phyloP scores from a whole-genome alignment of 2,888 invertebrate species.

The Cephus spinipes region DNA sequence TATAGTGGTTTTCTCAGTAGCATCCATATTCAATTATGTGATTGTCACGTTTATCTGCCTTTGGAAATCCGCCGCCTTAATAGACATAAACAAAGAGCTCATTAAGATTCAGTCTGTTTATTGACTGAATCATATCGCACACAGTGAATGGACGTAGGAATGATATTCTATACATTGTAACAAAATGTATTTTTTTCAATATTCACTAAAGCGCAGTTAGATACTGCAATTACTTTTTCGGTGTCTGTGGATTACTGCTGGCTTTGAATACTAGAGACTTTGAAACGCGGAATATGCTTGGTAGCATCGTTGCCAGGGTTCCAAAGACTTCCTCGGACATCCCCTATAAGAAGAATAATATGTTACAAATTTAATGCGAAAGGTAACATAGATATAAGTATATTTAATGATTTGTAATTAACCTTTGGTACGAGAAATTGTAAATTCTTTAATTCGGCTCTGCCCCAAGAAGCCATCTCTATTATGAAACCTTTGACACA shows the following conservation, averaged over 20 bases:
- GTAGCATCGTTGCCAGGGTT: slow-evolving; percentile 87
- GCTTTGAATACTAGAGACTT: slow-evolving; percentile 87
- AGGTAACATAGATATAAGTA: slow-evolving; percentile 15
- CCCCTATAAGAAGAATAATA: slow-evolving; percentile 67
- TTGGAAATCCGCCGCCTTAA: slow-evolving; percentile 28
- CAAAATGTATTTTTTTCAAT: slow-evolving; percentile 29
- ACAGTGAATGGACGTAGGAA: slow-evolving; percentile 21
- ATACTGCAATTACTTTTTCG: slow-evolving; percentile 55
- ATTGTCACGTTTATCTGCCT: not conserved
- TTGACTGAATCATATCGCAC: slow-evolving; percentile 29
- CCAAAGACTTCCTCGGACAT: slow-evolving; percentile 87
- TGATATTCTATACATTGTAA: slow-evolving; percentile 29
- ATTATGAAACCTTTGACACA: slow-evolving; percentile 99
- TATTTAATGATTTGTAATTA: slow-evolving; percentile 32
- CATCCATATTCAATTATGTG: not conserved
- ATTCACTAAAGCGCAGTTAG: not conserved
- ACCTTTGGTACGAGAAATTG: slow-evolving; percentile 87
- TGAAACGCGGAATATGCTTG: slow-evolving; percentile 93
- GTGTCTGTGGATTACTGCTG: slow-evolving; percentile 64
- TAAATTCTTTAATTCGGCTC: slow-evolving; percentile 88
- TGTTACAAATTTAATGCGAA: not conserved
- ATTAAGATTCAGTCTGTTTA: slow-evolving; percentile 36
- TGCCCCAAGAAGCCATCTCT: slow-evolving; percentile 95
- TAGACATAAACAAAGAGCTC: slow-evolving; percentile 30
- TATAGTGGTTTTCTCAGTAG: not conserved